Evolutionary conservation across 1,140 invertebrate genomes (phyloP).

Genomic region (Drosophila azteca): DNA sequence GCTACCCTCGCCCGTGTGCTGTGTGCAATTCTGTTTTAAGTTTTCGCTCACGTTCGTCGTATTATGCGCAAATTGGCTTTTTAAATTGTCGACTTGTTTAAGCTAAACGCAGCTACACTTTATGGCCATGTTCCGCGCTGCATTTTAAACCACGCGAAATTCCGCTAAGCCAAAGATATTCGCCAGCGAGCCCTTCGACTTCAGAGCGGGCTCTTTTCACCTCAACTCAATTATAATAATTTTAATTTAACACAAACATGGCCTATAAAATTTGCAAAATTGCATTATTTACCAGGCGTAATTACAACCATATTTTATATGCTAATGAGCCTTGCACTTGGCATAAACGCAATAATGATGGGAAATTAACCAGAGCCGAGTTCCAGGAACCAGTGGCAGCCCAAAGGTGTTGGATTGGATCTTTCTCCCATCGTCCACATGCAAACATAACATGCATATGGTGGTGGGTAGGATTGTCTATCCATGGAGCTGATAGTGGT

Average conservation of each 20-base stretch:
- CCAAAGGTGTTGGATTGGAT: neutral
- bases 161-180: constrained; percentile 32
- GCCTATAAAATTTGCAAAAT: constrained; percentile 58
- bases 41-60: constrained; percentile 76
- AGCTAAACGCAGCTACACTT: constrained; percentile 78
- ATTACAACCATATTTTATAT: constrained; percentile 69
- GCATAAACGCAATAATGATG: constrained; percentile 32
- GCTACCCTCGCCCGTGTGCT: constrained; percentile 20
- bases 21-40: constrained; percentile 62
- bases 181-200: neutral
- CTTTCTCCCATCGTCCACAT: neutral
- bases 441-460: neutral
- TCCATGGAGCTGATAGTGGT: constrained; percentile 10
- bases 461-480: too few relatives aligned
- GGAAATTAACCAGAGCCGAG: constrained; percentile 30
- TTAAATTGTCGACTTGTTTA: constrained; percentile 81
- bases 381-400: constrained; percentile 16
- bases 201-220: neutral
- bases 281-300: constrained; percentile 72
- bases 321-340: constrained; percentile 51
- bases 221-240: constrained; percentile 73
- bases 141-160: constrained; percentile 79
- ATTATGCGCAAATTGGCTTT: constrained; percentile 82
- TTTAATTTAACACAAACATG: constrained; percentile 51
- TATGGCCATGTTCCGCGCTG: constrained; percentile 75